These are phyloP conservation scores for Patella pellucida DNA, from an alignment of 2,888 invertebrate species.

Conservation along the genomic window DNA sequence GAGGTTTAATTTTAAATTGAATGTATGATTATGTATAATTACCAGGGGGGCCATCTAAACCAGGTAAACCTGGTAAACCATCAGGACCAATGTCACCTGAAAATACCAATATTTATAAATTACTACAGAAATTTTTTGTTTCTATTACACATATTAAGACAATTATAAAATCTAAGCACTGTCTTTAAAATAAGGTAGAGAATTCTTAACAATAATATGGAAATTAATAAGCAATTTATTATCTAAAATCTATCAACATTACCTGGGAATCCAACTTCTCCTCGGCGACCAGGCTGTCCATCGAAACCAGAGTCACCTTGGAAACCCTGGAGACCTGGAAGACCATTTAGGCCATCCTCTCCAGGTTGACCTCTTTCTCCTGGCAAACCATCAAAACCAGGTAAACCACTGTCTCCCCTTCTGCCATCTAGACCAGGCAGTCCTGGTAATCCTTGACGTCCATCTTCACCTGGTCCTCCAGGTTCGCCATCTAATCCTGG, in stretches of 20 bases:
- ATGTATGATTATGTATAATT: no score
- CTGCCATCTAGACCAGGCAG: constrained; percentile 28
- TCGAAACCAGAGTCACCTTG: constrained; percentile 13
- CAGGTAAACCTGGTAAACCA: constrained; percentile 28
- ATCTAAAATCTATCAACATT: background rate
- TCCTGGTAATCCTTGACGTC: constrained; percentile 34
- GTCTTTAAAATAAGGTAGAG: background rate
- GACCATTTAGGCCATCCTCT: constrained; percentile 43
- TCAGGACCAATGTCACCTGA: constrained; percentile 12
- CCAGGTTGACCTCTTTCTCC: constrained; percentile 36
- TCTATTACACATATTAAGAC: background rate
- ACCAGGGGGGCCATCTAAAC: background rate
- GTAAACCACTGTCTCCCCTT: constrained; percentile 29
- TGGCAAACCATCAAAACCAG: constrained; percentile 41
- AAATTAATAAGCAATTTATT: background rate
- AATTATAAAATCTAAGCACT: no score
- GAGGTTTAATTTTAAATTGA: no score
- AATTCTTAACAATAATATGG: no score
- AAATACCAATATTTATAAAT: background rate
- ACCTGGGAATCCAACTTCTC: constrained; percentile 19
- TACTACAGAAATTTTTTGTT: background rate
- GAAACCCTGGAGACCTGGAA: constrained; percentile 30
- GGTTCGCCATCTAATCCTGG: constrained; percentile 54
- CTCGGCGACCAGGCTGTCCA: constrained; percentile 76
- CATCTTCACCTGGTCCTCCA: constrained; percentile 40